Evolutionary conservation across 2,797 vertebrate species (phyloP), one percentile per base, ranked within the genome.

Genomic region (Sebastes taczanowskii): DNA sequence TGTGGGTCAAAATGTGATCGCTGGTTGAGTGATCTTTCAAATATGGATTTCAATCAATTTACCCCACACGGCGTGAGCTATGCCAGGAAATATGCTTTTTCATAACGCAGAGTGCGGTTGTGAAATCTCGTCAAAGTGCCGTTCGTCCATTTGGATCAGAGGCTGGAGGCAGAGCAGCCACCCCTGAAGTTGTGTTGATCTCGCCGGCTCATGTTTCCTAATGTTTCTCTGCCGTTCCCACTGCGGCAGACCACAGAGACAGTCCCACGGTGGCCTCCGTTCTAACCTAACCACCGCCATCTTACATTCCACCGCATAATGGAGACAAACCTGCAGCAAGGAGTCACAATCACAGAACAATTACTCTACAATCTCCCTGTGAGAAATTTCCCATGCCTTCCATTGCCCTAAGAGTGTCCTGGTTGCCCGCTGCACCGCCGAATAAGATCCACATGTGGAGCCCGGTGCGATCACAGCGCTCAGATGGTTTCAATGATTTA

Each of bases 241-340:
- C 84, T 85, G 89, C 16, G 88, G 90, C 69, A 42, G 69, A 90
- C 92, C 92, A 61, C 91, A 89, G 86, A 90, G 86, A 90, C 86
- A 84, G 83, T 76, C 81, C 78, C 83, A 71, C 14, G 74, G 87
- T 85, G 88, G 89, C 87, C 87, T 85, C 62, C 1, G 7, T 78
- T 71, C 85, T n/a, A 52, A 49, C 46, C 46, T 49, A 76, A 56
- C 59, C 73, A 52, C 67, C 32, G 13, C 82, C 87, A 83, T 90
- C 68, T 80, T 83, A 74, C 87, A 88, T 91, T 92, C 85, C 86
- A 80, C 77, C 77, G 34, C 53, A 77, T 13, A 52, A 82, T 53
- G 70, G 46, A 67, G 72, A 27, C 29, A 16, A 71, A 77, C 66
- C 62, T 56, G 16, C 22, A 34, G 11, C 16, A 14, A 64, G 65